Base-by-base conservation (phyloP, 2,113 vertebrate species). In the Eudyptes chrysolophus region DNA sequence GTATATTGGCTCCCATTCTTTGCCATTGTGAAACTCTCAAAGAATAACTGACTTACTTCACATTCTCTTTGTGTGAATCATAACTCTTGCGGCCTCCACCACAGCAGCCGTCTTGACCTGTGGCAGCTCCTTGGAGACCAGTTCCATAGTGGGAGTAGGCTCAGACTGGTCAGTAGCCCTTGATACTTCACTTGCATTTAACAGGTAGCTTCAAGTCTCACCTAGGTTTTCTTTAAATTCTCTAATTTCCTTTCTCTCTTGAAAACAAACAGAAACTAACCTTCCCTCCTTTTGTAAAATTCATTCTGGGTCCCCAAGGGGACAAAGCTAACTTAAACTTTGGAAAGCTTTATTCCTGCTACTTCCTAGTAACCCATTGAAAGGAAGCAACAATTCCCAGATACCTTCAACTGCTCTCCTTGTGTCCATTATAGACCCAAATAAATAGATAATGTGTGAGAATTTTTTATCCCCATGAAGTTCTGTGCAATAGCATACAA, bases 11-110 rank as follows among this genome's bases (percentile, higher is more conserved):
- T 96, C 78, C 89, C 77, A 89, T 95, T 96, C 86, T 87, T 92
- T 91, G 69, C 61, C 91, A 94, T 89, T 97, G 92, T 96, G 80
- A 96, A 93, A 92, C 79, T 95, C 75, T 69, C 36, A 82, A 75
- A 96, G 92, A 95, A 92, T 61, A 95, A 75, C 65, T 4, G 5
- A 60, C 52, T 80, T 30, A 48, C 29, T 89, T 87, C 68, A 68
- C n/a, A 5, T 92, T 96, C 93, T 54, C 64, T 90, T 29, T 17
- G 65, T 64, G 52, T 92, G 91, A 96, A 79, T 76, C 57, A 75
- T 3, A 22, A 22, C 30, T 71, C 52, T 65, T 0, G 10, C 0
- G 0, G 64, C 49, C 77, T 81, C 44, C 58, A 51, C 20, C 36
- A 42, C 52, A 78, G 62, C 42, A 75, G 51, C 38, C 4, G 1